A percentile compares a stretch with the other conserved stretches of the same genome.
Evolutionary conservation across 2,797 vertebrate genomes (phyloP).

Genomic region (Tenualosa ilisha): DNA sequence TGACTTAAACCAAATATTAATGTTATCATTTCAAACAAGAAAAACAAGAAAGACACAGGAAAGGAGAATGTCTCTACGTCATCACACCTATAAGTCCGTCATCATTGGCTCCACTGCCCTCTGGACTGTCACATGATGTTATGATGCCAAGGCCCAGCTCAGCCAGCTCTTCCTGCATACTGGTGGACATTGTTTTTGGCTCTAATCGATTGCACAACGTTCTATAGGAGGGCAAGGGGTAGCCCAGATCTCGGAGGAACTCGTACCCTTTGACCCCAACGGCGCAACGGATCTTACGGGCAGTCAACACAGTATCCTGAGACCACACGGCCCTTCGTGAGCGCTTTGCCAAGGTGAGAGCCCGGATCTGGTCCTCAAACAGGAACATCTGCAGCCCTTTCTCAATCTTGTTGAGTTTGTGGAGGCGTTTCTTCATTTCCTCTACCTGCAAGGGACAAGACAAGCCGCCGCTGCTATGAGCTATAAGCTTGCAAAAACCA

Average conservation of each 20-base stretch:
- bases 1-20: conserved; percentile 4
- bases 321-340: conserved; percentile 81
- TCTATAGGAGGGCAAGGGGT: conserved; percentile 80
- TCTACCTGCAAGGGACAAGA: conserved; percentile 63
- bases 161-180: conserved; percentile 77
- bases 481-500: background rate
- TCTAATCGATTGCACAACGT: conserved; percentile 81
- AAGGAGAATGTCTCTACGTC: conserved; percentile 58
- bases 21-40: background rate
- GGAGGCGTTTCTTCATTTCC: conserved; percentile 81
- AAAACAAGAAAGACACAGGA: background rate
- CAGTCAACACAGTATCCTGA: conserved; percentile 76
- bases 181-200: conserved; percentile 76
- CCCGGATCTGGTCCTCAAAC: conserved; percentile 80
- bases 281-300: conserved; percentile 74
- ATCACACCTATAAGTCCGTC: conserved; percentile 75
- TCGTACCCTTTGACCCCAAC: conserved; percentile 81
- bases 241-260: conserved; percentile 77
- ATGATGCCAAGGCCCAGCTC: conserved; percentile 78
- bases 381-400: conserved; percentile 80
- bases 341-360: conserved; percentile 76
- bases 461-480: background rate
- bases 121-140: conserved; percentile 70
- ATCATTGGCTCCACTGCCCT: conserved; percentile 62
- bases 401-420: conserved; percentile 76